Evolutionary conservation across 1,140 invertebrate species (phyloP).

Genomic region (Acromyrmex echinatior): DNA sequence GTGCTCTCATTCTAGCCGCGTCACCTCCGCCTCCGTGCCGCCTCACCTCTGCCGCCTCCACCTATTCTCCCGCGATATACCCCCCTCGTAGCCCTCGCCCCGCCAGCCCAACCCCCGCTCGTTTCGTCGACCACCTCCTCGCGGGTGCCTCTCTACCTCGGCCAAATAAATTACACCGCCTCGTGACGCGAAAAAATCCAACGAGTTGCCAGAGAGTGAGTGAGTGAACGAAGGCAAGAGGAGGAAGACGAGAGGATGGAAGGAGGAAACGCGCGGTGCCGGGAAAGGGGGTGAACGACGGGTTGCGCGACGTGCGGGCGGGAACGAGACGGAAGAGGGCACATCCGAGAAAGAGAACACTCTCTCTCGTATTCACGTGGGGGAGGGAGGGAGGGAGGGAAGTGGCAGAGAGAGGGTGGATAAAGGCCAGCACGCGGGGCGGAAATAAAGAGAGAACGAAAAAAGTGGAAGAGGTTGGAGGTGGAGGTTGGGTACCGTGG

Average conservation of each 20-base stretch:
- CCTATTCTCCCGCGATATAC: slow-evolving; percentile 70
- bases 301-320: slow-evolving; percentile 10
- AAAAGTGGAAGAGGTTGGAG: slow-evolving; percentile 78
- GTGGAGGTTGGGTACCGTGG: slow-evolving; percentile 80
- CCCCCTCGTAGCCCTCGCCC: slow-evolving; percentile 56
- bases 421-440: slow-evolving; percentile 78
- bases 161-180: slow-evolving; percentile 86
- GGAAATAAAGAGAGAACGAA: slow-evolving; percentile 81
- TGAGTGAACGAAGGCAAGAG: slow-evolving; percentile 69
- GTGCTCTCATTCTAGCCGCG: slow-evolving; percentile 74
- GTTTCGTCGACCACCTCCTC: slow-evolving; percentile 68
- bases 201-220: slow-evolving; percentile 84
- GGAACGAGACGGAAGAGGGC: slow-evolving; percentile 55
- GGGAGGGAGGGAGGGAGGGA: not conserved
- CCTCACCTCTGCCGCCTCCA: slow-evolving; percentile 70
- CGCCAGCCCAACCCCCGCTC: slow-evolving; percentile 58
- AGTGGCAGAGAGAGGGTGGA: slow-evolving; percentile 68
- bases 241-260: slow-evolving; percentile 63
- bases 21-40: slow-evolving; percentile 77
- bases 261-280: not conserved
- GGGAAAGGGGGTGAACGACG: slow-evolving; percentile 27
- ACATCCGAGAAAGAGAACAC: slow-evolving; percentile 61
- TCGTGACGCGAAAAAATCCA: slow-evolving; percentile 86
- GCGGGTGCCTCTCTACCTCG: slow-evolving; percentile 79
- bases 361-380: slow-evolving; percentile 3